A percentile compares a stretch with the other conserved stretches of the same genome.
Evolutionary conservation across 2,888 invertebrate genomes (phyloP).

Genomic region (Mythimna loreyi): DNA sequence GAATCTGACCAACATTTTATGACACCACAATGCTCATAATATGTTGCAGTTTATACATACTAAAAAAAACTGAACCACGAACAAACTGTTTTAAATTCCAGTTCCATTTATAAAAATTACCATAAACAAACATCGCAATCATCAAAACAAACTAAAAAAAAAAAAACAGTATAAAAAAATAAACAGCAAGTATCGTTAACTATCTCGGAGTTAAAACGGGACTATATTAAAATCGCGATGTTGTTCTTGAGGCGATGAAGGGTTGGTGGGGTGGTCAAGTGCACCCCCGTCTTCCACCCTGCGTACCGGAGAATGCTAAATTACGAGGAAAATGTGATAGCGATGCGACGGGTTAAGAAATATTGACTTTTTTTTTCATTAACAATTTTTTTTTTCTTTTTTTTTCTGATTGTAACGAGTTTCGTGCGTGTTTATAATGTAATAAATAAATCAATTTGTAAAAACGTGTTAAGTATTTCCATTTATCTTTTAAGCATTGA

Average conservation of each 20-base stretch:
- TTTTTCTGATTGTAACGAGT: too few relatives aligned
- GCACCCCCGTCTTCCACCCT: slow-evolving; percentile 67
- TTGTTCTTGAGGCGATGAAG: slow-evolving; percentile 83
- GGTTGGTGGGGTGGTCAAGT: slow-evolving; percentile 78
- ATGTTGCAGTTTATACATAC: too few relatives aligned
- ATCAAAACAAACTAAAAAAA: background rate
- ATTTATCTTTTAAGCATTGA: background rate
- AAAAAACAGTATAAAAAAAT: slow-evolving; percentile 1
- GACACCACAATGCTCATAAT: too few relatives aligned
- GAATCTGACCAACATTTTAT: too few relatives aligned
- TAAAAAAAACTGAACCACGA: too few relatives aligned
- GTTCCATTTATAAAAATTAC: background rate
- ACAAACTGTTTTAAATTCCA: background rate
- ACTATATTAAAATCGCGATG: slow-evolving; percentile 79
- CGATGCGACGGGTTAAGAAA: slow-evolving; percentile 62
- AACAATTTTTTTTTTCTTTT: background rate
- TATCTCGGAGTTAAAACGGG: slow-evolving; percentile 64
- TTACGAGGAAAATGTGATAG: slow-evolving; percentile 77
- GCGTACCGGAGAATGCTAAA: slow-evolving; percentile 76
- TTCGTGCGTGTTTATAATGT: slow-evolving; percentile 9
- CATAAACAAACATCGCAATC: background rate
- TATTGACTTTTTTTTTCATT: slow-evolving; percentile 44
- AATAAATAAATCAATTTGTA: slow-evolving; percentile 3
- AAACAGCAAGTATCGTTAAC: slow-evolving; percentile 57
- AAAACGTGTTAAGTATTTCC: background rate